Base-by-base conservation (phyloP, 2,113 vertebrate species). In the Colius striatus region DNA sequence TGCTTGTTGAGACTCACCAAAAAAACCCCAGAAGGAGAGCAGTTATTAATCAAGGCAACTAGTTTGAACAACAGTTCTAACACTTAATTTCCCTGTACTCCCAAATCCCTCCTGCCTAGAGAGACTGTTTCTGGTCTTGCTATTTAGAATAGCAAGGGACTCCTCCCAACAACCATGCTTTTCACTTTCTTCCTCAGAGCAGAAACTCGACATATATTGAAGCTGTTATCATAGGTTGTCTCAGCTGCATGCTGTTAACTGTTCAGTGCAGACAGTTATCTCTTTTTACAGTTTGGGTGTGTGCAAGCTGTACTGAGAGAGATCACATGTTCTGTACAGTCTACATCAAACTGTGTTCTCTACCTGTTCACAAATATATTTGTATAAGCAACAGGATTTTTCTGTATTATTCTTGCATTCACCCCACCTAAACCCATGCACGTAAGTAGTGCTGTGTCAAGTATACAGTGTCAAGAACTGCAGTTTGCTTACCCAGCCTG, bases 181-280 rank as follows among this genome's bases (percentile, higher is more conserved):
- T 81, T 84, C 32, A 77, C 23, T 5, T 43, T 55, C 47, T 66
- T 85, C 47, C 75, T 90, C 43, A 48, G 47, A 61, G 85, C 34
- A 74, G 65, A 26, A 83, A 60, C 88, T 94, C 93, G 67, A 91
- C 62, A 62, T 71, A 76, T 51, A 67, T 20, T 92, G 88, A 90
- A 96, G 71, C n/a, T 92, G 75, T 94, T 94, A 80, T 74, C 91
- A 90, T 74, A 71, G 79, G 25, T 80, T 90, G 54, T 93, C 91
- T 94, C 87, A 96, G 82, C 92, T 96, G 72, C 51, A 62, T 26
- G n/a, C 55, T 84, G 67, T 90, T 92, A 93, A 89, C 55, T 94
- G 86, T 90, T 79, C 36, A 48, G 63, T 54, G 38, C 73, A 89
- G 76, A 73, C 78, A 89, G 48, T 77, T 92, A 93, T 74, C 45